phyloP scores from a whole-genome alignment of 2,888 invertebrate genomes.

The Rhodophaea formosa region DNA sequence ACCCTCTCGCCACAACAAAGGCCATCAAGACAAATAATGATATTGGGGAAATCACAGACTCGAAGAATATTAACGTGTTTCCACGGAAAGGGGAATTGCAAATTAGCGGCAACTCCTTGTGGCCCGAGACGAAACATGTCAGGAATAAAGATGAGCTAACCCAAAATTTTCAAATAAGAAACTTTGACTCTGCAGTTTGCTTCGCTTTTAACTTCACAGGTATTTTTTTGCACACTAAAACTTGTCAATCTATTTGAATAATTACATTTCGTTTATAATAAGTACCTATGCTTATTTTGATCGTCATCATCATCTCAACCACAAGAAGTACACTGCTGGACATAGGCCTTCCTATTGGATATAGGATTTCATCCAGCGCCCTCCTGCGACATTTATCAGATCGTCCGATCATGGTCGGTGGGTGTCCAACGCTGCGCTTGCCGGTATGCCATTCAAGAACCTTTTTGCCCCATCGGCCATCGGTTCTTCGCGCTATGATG shows the following conservation, averaged over 20 bases:
- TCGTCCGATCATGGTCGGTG: too few species aligned
- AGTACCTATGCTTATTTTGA: too few species aligned
- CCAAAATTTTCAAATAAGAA: slow-evolving; percentile 24
- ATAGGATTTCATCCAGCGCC: too few species aligned
- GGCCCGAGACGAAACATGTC: slow-evolving; percentile 37
- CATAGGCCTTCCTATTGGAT: too few species aligned
- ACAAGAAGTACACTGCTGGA: too few species aligned
- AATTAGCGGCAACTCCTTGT: slow-evolving; percentile 45
- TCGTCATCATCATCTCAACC: too few species aligned
- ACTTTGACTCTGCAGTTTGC: slow-evolving; percentile 13
- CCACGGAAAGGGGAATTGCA: slow-evolving; percentile 50
- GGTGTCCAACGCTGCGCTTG: too few species aligned
- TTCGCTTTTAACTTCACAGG: neutral
- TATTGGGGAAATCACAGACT: slow-evolving; percentile 50
- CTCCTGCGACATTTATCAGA: too few species aligned
- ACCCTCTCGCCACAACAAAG: slow-evolving; percentile 38
- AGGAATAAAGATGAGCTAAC: slow-evolving; percentile 40
- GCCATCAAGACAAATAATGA: slow-evolving; percentile 50
- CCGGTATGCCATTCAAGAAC: too few species aligned
- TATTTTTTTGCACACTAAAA: neutral
- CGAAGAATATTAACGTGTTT: slow-evolving; percentile 59
- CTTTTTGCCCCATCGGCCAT: too few species aligned
- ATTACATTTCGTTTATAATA: too few species aligned
- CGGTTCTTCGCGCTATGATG: too few species aligned
- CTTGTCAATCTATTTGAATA: neutral